These are phyloP conservation scores for Meta bourneti DNA, from an alignment of 2,888 invertebrate species.

Conservation along the genomic window DNA sequence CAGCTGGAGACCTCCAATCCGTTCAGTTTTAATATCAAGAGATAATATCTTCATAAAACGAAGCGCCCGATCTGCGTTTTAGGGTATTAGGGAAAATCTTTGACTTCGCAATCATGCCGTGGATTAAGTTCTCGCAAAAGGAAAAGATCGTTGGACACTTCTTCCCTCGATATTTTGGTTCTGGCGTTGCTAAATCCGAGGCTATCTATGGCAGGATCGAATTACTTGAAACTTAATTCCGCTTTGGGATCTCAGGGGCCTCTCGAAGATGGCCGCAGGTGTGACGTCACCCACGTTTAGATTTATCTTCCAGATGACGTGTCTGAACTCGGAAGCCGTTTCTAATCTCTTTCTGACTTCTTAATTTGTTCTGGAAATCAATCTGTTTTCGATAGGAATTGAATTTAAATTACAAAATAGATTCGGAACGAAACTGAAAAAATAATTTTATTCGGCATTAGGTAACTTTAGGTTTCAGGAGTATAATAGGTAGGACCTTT, in stretches of 20 bases:
- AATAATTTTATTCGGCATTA: no score
- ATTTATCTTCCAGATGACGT: not conserved
- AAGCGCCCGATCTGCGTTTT: not conserved
- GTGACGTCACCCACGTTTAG: constrained; percentile 3
- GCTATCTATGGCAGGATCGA: no score
- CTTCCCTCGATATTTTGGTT: constrained; percentile 10
- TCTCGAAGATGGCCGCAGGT: constrained; percentile 20
- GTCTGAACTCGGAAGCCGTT: no score
- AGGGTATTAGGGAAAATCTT: constrained; percentile 36
- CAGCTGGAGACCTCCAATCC: not conserved
- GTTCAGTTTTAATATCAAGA: constrained; percentile 22
- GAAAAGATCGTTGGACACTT: not conserved
- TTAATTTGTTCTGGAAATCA: no score
- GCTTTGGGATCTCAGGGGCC: no score
- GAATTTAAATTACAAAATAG: no score
- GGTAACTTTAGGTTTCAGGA: no score
- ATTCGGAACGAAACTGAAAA: no score
- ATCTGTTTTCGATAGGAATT: no score
- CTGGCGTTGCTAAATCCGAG: not conserved
- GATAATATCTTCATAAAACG: constrained; percentile 36
- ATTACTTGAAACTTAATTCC: no score
- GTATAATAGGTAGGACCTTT: no score
- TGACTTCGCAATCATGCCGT: constrained; percentile 38
- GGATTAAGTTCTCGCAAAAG: constrained; percentile 17
- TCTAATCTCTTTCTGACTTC: no score